phyloP scores from a whole-genome alignment of 1,140 invertebrate species.

The Streblospio benedicti region DNA sequence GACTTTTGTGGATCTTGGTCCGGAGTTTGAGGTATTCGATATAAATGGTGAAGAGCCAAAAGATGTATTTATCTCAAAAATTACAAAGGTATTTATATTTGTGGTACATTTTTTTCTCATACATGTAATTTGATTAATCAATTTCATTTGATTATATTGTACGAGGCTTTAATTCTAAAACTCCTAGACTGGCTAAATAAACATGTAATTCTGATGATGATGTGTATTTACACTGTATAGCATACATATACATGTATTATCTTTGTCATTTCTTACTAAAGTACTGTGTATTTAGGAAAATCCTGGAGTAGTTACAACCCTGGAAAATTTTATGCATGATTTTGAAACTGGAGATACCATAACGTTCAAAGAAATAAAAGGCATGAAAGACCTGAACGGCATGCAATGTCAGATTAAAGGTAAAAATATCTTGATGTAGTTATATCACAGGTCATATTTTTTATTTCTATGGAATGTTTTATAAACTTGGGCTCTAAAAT shows the following conservation, averaged over 20 bases:
- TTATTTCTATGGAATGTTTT: background rate
- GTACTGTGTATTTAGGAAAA: slow-evolving; percentile 27
- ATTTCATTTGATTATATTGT: too few relatives aligned
- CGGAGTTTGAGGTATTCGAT: slow-evolving; percentile 43
- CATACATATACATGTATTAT: too few relatives aligned
- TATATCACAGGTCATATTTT: too few relatives aligned
- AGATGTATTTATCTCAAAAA: slow-evolving; percentile 39
- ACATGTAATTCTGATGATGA: too few relatives aligned
- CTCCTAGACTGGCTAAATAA: too few relatives aligned
- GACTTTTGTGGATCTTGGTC: slow-evolving; percentile 46
- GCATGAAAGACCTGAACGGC: slow-evolving; percentile 42
- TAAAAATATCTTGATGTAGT: too few relatives aligned
- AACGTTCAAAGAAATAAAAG: slow-evolving; percentile 42
- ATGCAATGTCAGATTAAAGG: slow-evolving; percentile 35
- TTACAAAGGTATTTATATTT: slow-evolving; percentile 37
- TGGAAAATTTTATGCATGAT: slow-evolving; percentile 38
- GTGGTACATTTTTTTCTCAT: too few relatives aligned
- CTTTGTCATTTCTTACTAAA: slow-evolving; percentile 3
- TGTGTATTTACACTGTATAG: too few relatives aligned
- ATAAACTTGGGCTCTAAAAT: too few relatives aligned
- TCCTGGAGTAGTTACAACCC: slow-evolving; percentile 39
- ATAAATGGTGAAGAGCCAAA: slow-evolving; percentile 43
- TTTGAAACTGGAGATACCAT: slow-evolving; percentile 43
- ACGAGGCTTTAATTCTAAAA: background rate
- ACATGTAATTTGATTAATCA: background rate